Base-by-base conservation (phyloP, 2,113 vertebrate genomes). In the Pristiophorus japonicus region DNA sequence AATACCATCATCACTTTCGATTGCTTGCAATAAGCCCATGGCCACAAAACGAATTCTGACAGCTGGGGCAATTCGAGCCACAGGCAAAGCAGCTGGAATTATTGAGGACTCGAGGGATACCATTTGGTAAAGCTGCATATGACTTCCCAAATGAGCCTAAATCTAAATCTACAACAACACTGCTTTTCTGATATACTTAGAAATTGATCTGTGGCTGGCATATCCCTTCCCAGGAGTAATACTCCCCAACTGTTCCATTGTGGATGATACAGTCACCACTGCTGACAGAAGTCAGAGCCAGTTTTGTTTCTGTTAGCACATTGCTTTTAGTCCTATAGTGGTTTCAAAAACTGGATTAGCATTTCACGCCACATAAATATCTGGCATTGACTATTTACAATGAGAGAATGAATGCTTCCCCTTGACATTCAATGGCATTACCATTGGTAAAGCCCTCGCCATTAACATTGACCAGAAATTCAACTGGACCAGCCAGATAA, bases 11-110 rank as follows among this genome's bases (percentile, higher is more conserved):
- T 92, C 59, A 38, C 59, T 63, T 91, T n/a, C 27, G 55, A 59
- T 91, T 59, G 51, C 34, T 92, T 65, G 88, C 88, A n/a, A 92
- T 63, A 38, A 92, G n/a, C 34, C 88, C 38, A 34, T 92, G n/a
- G 34, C 88, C 59, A 63, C 16, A 20, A 20, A 0, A 92, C 16
- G 18, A 65, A 6, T 63, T 63, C 34, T 38, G 59, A 92, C 88
- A 92, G 88, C 88, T 91, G 88, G 18, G 88, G 55, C 55, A 91
- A 38, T 91, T 91, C 22, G 59, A n/a, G 14, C 55, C 55, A 63
- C 12, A 63, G 88, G 88, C 88, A 92, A n/a, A 65, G 88, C 88
- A 92, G 88, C 88, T 92, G 88, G 88, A 92, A 92, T 65, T 92
- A 92, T 92, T 92, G 59, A 92, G 16, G 34, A 92, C 59, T 38